Base-by-base conservation (phyloP, 2,888 invertebrate genomes). In the Noctua janthe region DNA sequence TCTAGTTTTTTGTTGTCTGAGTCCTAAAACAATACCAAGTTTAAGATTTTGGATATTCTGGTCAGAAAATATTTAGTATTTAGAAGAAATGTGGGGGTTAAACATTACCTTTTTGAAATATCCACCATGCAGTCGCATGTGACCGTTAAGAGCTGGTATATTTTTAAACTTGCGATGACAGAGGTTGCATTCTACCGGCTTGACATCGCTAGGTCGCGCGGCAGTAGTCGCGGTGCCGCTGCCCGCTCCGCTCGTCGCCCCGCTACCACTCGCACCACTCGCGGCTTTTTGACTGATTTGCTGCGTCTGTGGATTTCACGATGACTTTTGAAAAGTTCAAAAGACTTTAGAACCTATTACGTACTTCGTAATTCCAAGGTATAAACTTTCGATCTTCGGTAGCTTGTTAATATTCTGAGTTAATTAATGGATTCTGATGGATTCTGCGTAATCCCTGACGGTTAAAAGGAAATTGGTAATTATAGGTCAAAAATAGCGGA, bases 151-250 rank as follows among this genome's bases (percentile, higher is more conserved):
- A 51, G 99, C 99, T 43, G 99, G 99, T 95, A 99, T 98, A 95
- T 99, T 99, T 97, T 99, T 99, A 97, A 99, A 99, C 94, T 99
- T 98, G 90, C 99, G 98, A 95, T 99, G 99, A 94, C 99, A 99
- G 83, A 99, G 97, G 95, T 99, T 99, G 96, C 99, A 99, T 95
- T 99, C 99, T 82, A 99, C 99, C 70, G 99, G 99, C 93, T 99
- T 99, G 82, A 97, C 97, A 90, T 98, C 98, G 67, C 97, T 96
- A 90, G 97, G 95, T 82, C 96, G 94, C 81, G 93, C 88, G 77
- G 93, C 84, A 87, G 91, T 87, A 84, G 93, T 77, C 2, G 89
- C 82, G 76, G 92, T 85, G 1, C 91, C 90, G 89, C 92, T 92
- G 23, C 92, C 85, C 86, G 93, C 90, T 76, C 90, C 92, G 91